Conservation (phyloP, 2,113 vertebrate genomes). For the Madoqua kirkii region DNA sequence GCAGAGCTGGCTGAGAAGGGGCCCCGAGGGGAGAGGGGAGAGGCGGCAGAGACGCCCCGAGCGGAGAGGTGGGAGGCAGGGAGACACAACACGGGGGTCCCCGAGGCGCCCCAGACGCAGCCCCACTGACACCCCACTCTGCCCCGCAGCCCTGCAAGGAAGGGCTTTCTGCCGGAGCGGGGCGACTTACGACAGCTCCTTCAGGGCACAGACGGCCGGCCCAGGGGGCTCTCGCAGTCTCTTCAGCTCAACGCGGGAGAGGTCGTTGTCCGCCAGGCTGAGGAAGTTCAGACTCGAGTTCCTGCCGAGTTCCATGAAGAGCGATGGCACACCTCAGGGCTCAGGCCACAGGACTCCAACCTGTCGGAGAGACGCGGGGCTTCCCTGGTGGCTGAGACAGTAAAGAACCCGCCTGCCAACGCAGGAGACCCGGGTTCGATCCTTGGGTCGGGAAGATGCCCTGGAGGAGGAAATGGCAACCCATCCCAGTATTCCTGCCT, state of each 20-base stretch:
- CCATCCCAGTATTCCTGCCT: not conserved
- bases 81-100: too few species aligned
- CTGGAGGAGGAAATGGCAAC: not conserved
- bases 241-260: not conserved
- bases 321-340: rapidly evolving
- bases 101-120: rapidly evolving
- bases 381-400: not conserved
- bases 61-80: not conserved
- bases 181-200: not conserved
- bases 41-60: too few species aligned
- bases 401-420: not conserved
- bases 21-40: not conserved
- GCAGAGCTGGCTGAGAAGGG: not conserved
- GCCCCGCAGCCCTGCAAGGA: not conserved
- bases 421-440: not conserved
- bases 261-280: not conserved
- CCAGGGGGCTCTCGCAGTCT: not conserved
- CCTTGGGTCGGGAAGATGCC: not conserved
- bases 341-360: not conserved
- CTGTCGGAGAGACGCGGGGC: not conserved
- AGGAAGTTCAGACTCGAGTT: not conserved
- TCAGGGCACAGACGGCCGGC: not conserved
- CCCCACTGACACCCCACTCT: rapidly evolving
- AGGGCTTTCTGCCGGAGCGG: rapidly evolving
- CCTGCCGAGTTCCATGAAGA: not conserved